A percentile compares a stretch with the other conserved stretches of the same genome.
These are phyloP conservation scores for Eristalis arbustorum DNA, from an alignment of 2,888 invertebrate genomes.

Conservation along the genomic window DNA sequence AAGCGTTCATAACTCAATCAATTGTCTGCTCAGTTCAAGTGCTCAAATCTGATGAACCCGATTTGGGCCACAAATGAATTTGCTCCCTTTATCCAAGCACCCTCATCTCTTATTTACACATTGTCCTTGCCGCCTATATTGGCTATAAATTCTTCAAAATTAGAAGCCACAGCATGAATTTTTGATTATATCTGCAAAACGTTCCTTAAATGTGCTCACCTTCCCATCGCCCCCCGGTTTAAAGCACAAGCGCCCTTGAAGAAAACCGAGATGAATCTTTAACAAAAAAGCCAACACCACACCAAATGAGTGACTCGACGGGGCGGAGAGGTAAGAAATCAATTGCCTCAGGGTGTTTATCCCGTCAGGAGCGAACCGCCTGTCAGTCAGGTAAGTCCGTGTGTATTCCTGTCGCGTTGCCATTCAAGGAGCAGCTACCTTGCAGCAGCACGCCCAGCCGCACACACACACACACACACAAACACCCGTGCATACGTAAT, in stretches of 20 bases:
- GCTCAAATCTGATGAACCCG: slow-evolving; percentile 14
- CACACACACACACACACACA: neutral
- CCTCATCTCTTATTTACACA: neutral
- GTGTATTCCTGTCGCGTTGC: neutral
- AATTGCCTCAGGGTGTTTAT: slow-evolving; percentile 66
- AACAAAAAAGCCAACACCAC: neutral
- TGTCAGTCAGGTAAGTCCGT: slow-evolving; percentile 45
- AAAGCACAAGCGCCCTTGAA: too few species aligned
- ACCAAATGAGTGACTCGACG: neutral
- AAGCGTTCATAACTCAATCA: slow-evolving; percentile 47
- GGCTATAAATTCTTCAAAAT: slow-evolving; percentile 39
- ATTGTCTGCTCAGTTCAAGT: slow-evolving; percentile 9
- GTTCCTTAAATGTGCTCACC: neutral
- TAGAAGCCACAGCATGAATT: slow-evolving; percentile 48
- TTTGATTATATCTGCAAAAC: slow-evolving; percentile 34
- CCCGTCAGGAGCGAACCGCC: slow-evolving; percentile 51
- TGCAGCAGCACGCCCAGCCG: neutral
- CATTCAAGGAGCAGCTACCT: neutral
- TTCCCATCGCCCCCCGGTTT: neutral
- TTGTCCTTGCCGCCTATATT: neutral
- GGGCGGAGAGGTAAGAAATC: slow-evolving; percentile 49
- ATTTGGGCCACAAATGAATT: slow-evolving; percentile 37
- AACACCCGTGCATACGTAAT: slow-evolving; percentile 15
- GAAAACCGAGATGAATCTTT: neutral
- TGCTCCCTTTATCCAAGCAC: slow-evolving; percentile 34